phyloP scores from a whole-genome alignment of 2,797 vertebrate species.

The Rhincodon typus region DNA sequence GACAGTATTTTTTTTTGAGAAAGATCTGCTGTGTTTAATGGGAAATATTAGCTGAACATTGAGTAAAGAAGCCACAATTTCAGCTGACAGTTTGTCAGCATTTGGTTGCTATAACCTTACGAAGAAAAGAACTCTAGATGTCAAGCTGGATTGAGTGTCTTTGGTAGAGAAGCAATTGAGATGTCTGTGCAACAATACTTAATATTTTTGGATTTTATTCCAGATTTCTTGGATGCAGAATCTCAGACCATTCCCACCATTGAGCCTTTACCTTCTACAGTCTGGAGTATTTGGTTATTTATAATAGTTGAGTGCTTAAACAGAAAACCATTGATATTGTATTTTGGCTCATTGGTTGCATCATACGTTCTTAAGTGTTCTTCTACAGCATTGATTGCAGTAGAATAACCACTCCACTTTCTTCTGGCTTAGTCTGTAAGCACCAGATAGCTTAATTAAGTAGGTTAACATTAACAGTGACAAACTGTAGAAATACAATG shows the following conservation, averaged over 20 bases:
- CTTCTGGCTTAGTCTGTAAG: not conserved
- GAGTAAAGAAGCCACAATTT: not conserved
- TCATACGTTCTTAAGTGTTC: not conserved
- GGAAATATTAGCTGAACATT: not conserved
- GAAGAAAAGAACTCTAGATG: not conserved
- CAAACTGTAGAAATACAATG: not conserved
- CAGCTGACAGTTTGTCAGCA: not conserved
- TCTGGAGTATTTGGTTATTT: not conserved
- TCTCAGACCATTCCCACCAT: not conserved
- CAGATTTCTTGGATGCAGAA: not conserved
- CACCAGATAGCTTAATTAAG: not conserved
- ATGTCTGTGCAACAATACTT: not conserved
- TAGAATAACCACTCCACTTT: not conserved
- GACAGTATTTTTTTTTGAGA: not conserved
- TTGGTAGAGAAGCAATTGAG: not conserved
- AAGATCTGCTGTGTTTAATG: not conserved
- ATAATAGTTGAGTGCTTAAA: not conserved
- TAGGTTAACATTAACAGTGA: not conserved
- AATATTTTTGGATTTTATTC: not conserved
- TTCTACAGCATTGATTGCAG: not conserved
- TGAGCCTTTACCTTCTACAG: not conserved
- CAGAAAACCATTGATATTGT: not conserved
- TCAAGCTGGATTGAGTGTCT: not conserved
- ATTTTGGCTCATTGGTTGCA: not conserved
- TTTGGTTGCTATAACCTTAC: not conserved